Evolutionary conservation across 2,113 vertebrate genomes (phyloP).

Genomic region (Leptodactylus fuscus): DNA sequence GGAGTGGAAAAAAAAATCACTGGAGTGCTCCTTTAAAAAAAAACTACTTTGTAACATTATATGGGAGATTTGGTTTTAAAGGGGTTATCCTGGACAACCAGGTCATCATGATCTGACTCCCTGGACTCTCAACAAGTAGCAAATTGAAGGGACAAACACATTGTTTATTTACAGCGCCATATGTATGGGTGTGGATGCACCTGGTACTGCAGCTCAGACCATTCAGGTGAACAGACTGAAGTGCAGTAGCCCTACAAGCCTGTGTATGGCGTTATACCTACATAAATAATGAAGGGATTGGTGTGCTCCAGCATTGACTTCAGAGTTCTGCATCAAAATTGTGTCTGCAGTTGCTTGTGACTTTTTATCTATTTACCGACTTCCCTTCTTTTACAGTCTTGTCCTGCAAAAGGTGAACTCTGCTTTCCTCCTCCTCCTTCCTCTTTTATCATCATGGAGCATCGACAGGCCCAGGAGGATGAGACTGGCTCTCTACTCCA

Average conservation of each 20-base stretch:
- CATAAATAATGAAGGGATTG: not conserved
- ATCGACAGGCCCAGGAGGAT: constrained; percentile 75
- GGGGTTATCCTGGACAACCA: too few relatives aligned
- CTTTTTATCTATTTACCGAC: not conserved
- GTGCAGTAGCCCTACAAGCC: too few relatives aligned
- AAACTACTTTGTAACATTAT: too few relatives aligned
- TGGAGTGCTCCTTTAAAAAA: too few relatives aligned
- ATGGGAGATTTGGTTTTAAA: too few relatives aligned
- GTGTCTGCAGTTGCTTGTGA: not conserved
- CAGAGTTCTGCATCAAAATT: not conserved
- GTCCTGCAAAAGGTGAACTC: constrained; percentile 17
- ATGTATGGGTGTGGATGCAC: not conserved
- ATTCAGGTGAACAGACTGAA: not conserved
- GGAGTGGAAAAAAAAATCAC: too few relatives aligned
- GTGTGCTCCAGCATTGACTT: not conserved
- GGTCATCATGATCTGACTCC: too few relatives aligned
- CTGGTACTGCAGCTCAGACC: not conserved
- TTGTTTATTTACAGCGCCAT: too few relatives aligned
- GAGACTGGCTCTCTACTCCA: constrained; percentile 77
- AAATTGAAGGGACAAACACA: too few relatives aligned
- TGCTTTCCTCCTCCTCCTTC: not conserved
- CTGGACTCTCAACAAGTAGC: too few relatives aligned
- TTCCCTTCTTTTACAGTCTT: constrained; percentile 34
- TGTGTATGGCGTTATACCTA: not conserved
- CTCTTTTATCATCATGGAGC: constrained; percentile 80